These are phyloP conservation scores for Blera fallax DNA, from an alignment of 2,888 invertebrate genomes.

Conservation along the genomic window DNA sequence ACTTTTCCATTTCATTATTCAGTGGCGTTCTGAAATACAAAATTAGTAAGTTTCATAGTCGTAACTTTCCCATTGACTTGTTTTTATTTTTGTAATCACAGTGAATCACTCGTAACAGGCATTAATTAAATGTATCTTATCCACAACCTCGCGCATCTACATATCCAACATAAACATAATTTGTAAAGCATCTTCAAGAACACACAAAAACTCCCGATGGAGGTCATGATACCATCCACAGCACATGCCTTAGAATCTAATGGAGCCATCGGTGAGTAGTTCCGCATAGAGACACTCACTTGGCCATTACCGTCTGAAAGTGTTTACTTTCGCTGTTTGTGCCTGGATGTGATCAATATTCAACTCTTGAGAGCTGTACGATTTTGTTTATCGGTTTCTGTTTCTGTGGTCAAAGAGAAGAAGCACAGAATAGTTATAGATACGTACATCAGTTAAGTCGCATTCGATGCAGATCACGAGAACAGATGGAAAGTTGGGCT, in stretches of 20 bases:
- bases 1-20: neutral
- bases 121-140: slow-evolving; percentile 36
- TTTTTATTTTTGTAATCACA: neutral
- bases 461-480: slow-evolving; percentile 49
- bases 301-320: slow-evolving; percentile 23
- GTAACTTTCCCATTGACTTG: neutral
- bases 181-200: slow-evolving; percentile 41
- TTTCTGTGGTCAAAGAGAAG: neutral
- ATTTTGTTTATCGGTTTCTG: neutral
- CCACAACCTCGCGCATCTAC: slow-evolving; percentile 26
- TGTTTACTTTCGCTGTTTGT: slow-evolving; percentile 66
- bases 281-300: neutral
- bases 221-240: slow-evolving; percentile 55
- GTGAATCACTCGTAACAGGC: slow-evolving; percentile 1
- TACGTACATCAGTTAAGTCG: neutral
- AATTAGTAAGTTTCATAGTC: neutral
- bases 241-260: slow-evolving; percentile 36
- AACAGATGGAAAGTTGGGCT: slow-evolving; percentile 45
- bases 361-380: neutral
- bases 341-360: slow-evolving; percentile 54
- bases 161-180: neutral
- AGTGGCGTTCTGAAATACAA: slow-evolving; percentile 1
- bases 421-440: neutral
- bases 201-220: slow-evolving; percentile 28
- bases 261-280: slow-evolving; percentile 36